These are phyloP conservation scores for Chromoteleia sp. DNA, from an alignment of 2,888 invertebrate species.

Conservation along the genomic window DNA sequence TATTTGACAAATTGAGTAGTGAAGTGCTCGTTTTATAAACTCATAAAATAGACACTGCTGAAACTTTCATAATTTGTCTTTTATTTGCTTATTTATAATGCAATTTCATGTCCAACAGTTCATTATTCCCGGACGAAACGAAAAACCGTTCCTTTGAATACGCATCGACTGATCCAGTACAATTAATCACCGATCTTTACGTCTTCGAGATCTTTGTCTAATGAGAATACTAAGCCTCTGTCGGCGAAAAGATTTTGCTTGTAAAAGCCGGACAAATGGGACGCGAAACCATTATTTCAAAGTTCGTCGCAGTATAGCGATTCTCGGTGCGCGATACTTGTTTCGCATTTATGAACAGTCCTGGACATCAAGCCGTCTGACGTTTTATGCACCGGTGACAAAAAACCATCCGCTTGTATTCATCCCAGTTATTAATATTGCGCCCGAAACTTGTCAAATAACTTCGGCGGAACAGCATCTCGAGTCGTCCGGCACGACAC, in stretches of 20 bases:
- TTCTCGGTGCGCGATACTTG: slow-evolving; percentile 24
- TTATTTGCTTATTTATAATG: background rate
- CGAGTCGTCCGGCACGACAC: slow-evolving; percentile 12
- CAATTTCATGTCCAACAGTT: background rate
- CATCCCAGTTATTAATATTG: slow-evolving; percentile 7
- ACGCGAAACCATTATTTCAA: slow-evolving; percentile 50
- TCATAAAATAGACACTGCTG: background rate
- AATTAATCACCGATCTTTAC: slow-evolving; percentile 29
- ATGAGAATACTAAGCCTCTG: slow-evolving; percentile 41
- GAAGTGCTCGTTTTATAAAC: background rate
- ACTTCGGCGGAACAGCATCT: background rate
- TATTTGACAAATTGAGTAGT: background rate
- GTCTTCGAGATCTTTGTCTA: slow-evolving; percentile 38
- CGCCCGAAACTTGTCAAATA: slow-evolving; percentile 31
- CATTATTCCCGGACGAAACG: slow-evolving; percentile 23
- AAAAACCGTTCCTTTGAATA: slow-evolving; percentile 39
- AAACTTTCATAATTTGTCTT: slow-evolving; percentile 9
- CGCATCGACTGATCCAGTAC: slow-evolving; percentile 1
- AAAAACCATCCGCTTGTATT: background rate
- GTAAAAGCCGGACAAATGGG: slow-evolving; percentile 53
- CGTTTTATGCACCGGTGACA: slow-evolving; percentile 5
- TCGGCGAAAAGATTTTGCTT: slow-evolving; percentile 49
- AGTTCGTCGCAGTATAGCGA: slow-evolving; percentile 31
- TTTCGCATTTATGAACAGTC: slow-evolving; percentile 25
- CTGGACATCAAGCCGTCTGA: slow-evolving; percentile 13